Conservation (phyloP, 2,797 vertebrate species). For the Onychomys arenicola region DNA sequence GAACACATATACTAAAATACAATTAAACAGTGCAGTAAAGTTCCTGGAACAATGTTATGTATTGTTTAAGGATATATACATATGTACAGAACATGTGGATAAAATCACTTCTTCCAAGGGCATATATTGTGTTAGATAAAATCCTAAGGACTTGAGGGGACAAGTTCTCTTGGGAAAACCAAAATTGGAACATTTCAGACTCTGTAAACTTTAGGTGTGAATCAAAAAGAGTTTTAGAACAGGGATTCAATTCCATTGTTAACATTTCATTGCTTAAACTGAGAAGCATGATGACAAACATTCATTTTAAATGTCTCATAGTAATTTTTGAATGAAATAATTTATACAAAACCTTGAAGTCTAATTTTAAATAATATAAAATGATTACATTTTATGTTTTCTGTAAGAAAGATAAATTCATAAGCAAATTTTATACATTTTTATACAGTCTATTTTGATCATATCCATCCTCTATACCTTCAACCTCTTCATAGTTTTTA, state of each 20-base stretch:
- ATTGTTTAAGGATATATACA: background rate
- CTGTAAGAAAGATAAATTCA: background rate
- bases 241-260: background rate
- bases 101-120: background rate
- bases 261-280: background rate
- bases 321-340: background rate
- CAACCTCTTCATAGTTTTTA: background rate
- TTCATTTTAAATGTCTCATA: background rate
- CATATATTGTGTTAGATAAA: background rate
- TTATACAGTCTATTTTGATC: background rate
- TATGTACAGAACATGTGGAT: too few relatives aligned
- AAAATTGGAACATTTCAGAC: background rate
- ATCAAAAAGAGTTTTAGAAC: background rate
- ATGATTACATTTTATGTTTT: background rate
- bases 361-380: background rate
- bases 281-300: background rate
- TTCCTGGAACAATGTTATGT: too few relatives aligned
- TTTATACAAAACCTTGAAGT: background rate
- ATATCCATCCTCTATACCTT: background rate
- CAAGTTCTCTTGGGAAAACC: background rate
- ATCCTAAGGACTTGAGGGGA: background rate
- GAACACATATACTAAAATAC: background rate
- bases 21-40: background rate
- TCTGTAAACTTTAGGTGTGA: background rate
- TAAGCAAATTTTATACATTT: background rate